phyloP scores from a whole-genome alignment of 2,797 vertebrate species.

The Denticeps clupeoides region DNA sequence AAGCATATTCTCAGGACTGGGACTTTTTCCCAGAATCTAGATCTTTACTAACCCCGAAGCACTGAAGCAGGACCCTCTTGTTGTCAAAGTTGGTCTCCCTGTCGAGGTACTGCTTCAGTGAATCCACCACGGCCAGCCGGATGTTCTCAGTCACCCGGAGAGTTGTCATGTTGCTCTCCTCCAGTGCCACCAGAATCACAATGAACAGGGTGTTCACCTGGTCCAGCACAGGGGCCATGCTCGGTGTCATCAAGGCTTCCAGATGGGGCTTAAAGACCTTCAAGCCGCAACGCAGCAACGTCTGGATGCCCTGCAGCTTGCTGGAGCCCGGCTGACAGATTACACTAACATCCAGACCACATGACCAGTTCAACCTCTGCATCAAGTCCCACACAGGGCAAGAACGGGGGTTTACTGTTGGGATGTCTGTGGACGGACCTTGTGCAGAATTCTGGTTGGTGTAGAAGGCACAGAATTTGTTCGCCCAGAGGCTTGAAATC shows the following conservation, averaged over 20 bases:
- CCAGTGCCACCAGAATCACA: slow-evolving; percentile 54
- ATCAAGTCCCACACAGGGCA: slow-evolving; percentile 47
- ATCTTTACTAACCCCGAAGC: slow-evolving; percentile 63
- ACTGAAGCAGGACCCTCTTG: slow-evolving; percentile 63
- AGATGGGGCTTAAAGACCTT: slow-evolving; percentile 41
- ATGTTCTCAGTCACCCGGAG: slow-evolving; percentile 49
- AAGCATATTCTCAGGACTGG: too few relatives aligned
- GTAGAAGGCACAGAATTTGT: slow-evolving; percentile 47
- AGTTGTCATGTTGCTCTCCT: slow-evolving; percentile 48
- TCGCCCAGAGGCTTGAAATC: slow-evolving; percentile 52
- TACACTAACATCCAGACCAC: slow-evolving; percentile 43
- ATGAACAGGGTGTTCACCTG: slow-evolving; percentile 43
- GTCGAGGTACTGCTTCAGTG: slow-evolving; percentile 46
- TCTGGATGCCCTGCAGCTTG: slow-evolving; percentile 38
- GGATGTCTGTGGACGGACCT: slow-evolving; percentile 11
- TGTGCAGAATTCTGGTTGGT: slow-evolving; percentile 24
- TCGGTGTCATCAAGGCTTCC: slow-evolving; percentile 32
- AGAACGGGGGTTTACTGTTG: background rate
- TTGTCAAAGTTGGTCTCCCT: slow-evolving; percentile 42
- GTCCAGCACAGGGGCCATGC: slow-evolving; percentile 34
- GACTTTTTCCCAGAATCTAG: too few relatives aligned
- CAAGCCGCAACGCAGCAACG: slow-evolving; percentile 51
- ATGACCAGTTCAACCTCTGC: slow-evolving; percentile 53
- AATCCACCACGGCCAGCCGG: slow-evolving; percentile 38
- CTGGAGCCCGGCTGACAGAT: slow-evolving; percentile 46